Base-by-base conservation (phyloP, 1,140 invertebrate species). In the Procambarus virginalis region DNA sequence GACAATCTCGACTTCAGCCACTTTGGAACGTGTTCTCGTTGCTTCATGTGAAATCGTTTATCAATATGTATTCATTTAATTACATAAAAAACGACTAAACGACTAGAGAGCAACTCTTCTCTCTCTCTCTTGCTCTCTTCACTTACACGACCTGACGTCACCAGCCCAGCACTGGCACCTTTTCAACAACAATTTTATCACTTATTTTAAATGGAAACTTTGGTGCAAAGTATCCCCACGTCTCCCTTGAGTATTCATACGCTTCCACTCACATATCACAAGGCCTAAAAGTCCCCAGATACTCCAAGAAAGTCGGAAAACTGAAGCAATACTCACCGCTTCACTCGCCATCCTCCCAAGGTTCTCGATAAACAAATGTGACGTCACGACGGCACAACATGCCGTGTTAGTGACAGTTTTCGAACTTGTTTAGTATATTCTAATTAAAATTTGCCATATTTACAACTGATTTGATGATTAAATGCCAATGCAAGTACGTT, bases 331-430 rank as follows among this genome's bases (percentile, higher is more conserved):
- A 88, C 86, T 88, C 64, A 88, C 86, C 86, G 75, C 79, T 64
- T 88, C 86, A 58, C 79, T 88, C 86, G 86, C 79, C 86, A 88
- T 88, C 86, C 86, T 88, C 60, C 86, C 86, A 88, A 84, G 86
- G 86, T 73, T 88, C 86, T 88, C 86, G 86, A 88, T 88, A 88
- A 88, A 88, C 86, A 88, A 82, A 88, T 88, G 86, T 88, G 86
- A 88, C 86, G 86, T 88, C 86, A 88, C 79, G 60, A 68, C n/a
- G 78, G 78, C 70, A 88, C 86, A 88, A 81, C 78, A 81, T 73
- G 78, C 86, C 86, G 86, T 88, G 86, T 88, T 88, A 88, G 60
- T 81, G 86, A 81, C 86, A 82, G 79, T 82, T 82, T 88, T 81
- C 45, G 45, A 58, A 70, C 70, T 70, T 81, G 51, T 81, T 88